Evolutionary conservation across 2,888 invertebrate genomes (phyloP), one percentile per base, ranked within the genome.

Genomic region (Scaptomyza parva): DNA sequence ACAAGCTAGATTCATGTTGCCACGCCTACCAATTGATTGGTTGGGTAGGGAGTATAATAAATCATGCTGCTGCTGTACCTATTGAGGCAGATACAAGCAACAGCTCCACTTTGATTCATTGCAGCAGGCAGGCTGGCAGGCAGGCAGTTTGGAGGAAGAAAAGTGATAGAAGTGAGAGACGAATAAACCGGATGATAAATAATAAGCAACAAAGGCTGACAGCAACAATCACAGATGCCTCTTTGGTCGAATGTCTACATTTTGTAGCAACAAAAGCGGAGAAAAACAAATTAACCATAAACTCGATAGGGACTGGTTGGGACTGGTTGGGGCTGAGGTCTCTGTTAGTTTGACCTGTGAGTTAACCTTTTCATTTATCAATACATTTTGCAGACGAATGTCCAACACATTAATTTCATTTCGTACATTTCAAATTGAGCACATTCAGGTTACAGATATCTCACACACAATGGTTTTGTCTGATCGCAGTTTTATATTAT

Each of bases 301-400:
- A 30, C 22, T 14, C 35, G 14, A 11, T 33, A 6, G 33, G 12
- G 3, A 12, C 2, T 33, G 6, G 35, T 17, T 14, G n/a, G 30
- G 12, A 7, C 18, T 6, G 12, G 7, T 8, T n/a, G 17, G 12
- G n/a, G 11, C 28, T 37, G 33, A 22, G 17, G 14, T 12, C 20
- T 39, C 14, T 54, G 54, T 54, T 66, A 47, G 66, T 30, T 61
- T 77, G 67, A 68, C 61, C 76, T 76, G 53, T 41, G 61, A 68
- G 28, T 57, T 62, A 76, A 76, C 83, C 86, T 78, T 77, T 75
- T 65, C 78, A 86, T 85, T 78, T 78, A 64, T 86, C 86, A 85
- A 51, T 57, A 41, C 43, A 41, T 43, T 39, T 39, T 35, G 63
- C 30, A 57, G 41, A 77, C 59, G 77, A 62, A 44, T 20, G 47